phyloP scores from a whole-genome alignment of 2,113 vertebrate genomes.

The Podocnemis expansa region DNA sequence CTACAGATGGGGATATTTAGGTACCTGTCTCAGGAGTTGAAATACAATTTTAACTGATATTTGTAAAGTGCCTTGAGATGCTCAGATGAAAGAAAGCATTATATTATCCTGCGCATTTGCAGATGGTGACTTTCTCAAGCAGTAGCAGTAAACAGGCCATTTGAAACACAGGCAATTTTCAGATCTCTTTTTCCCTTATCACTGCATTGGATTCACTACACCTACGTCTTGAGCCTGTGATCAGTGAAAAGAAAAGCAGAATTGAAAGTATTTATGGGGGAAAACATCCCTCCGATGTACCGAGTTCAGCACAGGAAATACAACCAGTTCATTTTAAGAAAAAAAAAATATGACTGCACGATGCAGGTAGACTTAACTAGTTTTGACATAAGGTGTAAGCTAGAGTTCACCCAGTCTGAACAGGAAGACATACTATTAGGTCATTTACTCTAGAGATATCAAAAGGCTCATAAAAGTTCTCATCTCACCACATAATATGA shows the following conservation, averaged over 20 bases:
- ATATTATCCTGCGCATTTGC: not conserved
- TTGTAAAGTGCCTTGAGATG: not conserved
- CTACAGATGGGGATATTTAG: not conserved
- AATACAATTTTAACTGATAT: not conserved
- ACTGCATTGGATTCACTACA: not conserved
- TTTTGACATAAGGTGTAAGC: accelerated
- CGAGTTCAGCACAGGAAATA: not conserved
- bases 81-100: not conserved
- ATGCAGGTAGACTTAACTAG: not conserved
- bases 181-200: not conserved
- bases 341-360: accelerated
- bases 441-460: accelerated
- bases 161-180: not conserved
- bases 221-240: not conserved
- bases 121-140: not conserved
- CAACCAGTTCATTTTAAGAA: accelerated
- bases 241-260: not conserved
- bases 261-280: accelerated
- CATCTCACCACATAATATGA: not conserved
- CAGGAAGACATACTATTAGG: not conserved
- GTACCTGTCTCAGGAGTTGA: not conserved
- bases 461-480: not conserved
- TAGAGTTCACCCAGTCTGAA: accelerated
- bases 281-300: accelerated
- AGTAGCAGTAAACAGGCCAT: accelerated